These are phyloP conservation scores for Pediacus dermestoides DNA, from an alignment of 2,888 invertebrate species.

Conservation along the genomic window DNA sequence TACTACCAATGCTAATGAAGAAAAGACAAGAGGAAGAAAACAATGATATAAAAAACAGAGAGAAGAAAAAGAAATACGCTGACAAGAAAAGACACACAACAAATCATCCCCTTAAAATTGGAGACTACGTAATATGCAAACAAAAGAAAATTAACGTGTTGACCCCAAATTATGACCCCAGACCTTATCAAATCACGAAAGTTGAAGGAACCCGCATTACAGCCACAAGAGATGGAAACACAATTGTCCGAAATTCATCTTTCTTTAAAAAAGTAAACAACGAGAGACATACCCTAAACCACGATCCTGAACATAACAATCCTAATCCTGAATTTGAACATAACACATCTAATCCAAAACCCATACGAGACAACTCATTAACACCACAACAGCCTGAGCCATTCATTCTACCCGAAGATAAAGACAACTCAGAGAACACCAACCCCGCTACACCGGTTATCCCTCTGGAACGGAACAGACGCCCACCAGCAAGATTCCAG, in stretches of 20 bases:
- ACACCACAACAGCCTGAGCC: too few species aligned
- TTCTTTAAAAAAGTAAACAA: slow-evolving; percentile 3
- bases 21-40: neutral
- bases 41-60: slow-evolving; percentile 1
- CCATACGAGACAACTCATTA: too few species aligned
- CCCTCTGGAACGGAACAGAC: too few species aligned
- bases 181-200: slow-evolving; percentile 12
- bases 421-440: too few species aligned
- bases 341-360: too few species aligned
- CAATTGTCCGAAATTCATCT: neutral
- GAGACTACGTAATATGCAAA: slow-evolving; percentile 12
- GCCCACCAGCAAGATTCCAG: too few species aligned
- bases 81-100: too few species aligned
- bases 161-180: slow-evolving; percentile 11
- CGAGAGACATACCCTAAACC: neutral
- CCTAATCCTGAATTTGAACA: neutral
- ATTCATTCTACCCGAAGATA: too few species aligned
- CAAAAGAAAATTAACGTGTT: slow-evolving; percentile 9
- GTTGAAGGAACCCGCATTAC: slow-evolving; percentile 6
- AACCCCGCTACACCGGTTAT: too few species aligned
- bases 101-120: slow-evolving; percentile 14
- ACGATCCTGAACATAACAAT: neutral
- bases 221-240: slow-evolving; percentile 6
- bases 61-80: slow-evolving; percentile 2
- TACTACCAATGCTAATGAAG: slow-evolving; percentile 2